Conservation (phyloP, 2,797 vertebrate species). For the Macroramphosus scolopax region DNA sequence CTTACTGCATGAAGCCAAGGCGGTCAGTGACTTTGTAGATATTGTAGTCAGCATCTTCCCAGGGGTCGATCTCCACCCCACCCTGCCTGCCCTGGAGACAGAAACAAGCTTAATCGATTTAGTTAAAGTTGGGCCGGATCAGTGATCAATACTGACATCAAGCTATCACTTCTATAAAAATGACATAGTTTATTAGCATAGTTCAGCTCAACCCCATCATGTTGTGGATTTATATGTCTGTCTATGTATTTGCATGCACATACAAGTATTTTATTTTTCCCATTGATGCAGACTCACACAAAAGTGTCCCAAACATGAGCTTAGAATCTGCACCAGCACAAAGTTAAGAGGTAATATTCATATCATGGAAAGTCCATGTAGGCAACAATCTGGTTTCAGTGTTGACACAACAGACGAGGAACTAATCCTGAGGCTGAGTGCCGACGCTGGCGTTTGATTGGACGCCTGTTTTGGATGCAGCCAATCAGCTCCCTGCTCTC, state of each 20-base stretch:
- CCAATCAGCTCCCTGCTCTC: conserved; percentile 28
- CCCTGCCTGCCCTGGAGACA: conserved; percentile 86
- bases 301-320: neutral
- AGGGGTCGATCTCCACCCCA: conserved; percentile 84
- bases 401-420: conserved; percentile 42
- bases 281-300: too few relatives aligned
- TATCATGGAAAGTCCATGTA: conserved; percentile 34
- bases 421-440: conserved; percentile 34
- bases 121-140: too few relatives aligned
- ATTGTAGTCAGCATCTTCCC: conserved; percentile 86
- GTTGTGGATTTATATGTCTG: too few relatives aligned
- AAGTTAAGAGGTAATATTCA: conserved; percentile 2
- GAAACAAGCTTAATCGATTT: too few relatives aligned
- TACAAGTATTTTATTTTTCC: too few relatives aligned
- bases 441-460: conserved; percentile 25
- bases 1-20: conserved; percentile 90
- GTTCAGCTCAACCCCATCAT: too few relatives aligned
- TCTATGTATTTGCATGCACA: too few relatives aligned
- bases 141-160: too few relatives aligned
- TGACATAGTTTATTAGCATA: too few relatives aligned
- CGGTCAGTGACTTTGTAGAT: conserved; percentile 87
- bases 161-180: too few relatives aligned
- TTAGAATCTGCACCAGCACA: conserved; percentile 14
- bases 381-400: conserved; percentile 20
- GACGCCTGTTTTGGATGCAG: conserved; percentile 31